Evolutionary conservation across 2,888 invertebrate genomes (phyloP), one percentile per base, ranked within the genome.

Genomic region (Acrocyrtus sp.): DNA sequence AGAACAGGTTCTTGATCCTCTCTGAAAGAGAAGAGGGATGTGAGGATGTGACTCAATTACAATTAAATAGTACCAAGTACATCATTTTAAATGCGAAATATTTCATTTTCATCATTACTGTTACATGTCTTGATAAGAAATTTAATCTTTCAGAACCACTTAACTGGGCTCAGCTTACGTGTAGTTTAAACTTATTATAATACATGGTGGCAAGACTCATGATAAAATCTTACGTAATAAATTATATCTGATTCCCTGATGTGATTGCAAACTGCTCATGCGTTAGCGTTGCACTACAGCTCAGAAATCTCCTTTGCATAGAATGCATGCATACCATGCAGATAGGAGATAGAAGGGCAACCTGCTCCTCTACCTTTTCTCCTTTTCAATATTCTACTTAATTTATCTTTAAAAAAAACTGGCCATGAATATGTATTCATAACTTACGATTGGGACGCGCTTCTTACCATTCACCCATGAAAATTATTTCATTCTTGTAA

Each of bases 21-120:
- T 43, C 54, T 6, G 34, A 10, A 51, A 21, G 17, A 29, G 39
- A 39, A 54, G 53, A 58, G n/a, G n/a, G n/a, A n/a, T n/a, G n/a
- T n/a, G n/a, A n/a, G n/a, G 29, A 61, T 69, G 69, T 69, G 69
- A 69, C 69, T 69, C 61, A 69, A 69, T 69, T 69, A 61, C 62
- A 56, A 62, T 61, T 62, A 69, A 62, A 69, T 69, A 54, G 47
- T 50, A 57, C 62, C 41, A 29, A 56, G 69, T 56, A 50, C 61
- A 62, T 61, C 39, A 62, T 62, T 56, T 62, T 57, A 41, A 41
- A 62, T 62, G 53, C 34, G 24, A 34, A 61, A 62, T 69, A 69
- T 60, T 69, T 69, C 62, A 69, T 69, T 41, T 69, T 56, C 34
- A 39, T 12, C 43, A 39, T 21, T 43, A 8, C 50, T 19, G n/a